Conservation (phyloP, 2,888 invertebrate genomes). For the Muscina levida region DNA sequence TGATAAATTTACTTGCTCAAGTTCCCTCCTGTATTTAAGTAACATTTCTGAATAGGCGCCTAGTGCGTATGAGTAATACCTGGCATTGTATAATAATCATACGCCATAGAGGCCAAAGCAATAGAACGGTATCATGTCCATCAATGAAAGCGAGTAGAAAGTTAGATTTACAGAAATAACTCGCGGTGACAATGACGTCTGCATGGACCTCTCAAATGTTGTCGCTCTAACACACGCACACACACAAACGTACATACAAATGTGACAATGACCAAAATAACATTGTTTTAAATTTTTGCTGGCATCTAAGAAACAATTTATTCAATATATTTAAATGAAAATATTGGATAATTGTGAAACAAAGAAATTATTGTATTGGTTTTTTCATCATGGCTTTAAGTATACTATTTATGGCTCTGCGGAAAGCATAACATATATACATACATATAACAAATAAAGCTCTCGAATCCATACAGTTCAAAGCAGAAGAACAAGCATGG, state of each 20-base stretch:
- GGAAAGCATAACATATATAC: too few relatives aligned
- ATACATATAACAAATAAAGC: slow-evolving; percentile 41
- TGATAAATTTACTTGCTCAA: too few relatives aligned
- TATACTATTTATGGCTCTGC: too few relatives aligned
- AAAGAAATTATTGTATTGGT: too few relatives aligned
- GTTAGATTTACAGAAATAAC: slow-evolving; percentile 34
- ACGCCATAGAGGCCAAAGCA: neutral
- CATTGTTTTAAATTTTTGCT: too few relatives aligned
- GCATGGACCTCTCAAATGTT: slow-evolving; percentile 43
- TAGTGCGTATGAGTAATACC: too few relatives aligned
- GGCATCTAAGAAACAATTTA: neutral
- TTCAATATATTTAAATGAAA: neutral
- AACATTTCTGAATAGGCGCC: too few relatives aligned
- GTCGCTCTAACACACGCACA: slow-evolving; percentile 3
- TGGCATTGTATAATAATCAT: too few relatives aligned
- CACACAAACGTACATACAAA: neutral
- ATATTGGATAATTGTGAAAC: neutral
- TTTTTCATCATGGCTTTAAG: too few relatives aligned
- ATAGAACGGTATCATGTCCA: neutral
- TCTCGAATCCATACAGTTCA: slow-evolving; percentile 23
- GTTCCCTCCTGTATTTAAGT: too few relatives aligned
- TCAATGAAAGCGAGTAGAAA: slow-evolving; percentile 14
- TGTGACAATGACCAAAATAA: too few relatives aligned
- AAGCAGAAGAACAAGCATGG: neutral
- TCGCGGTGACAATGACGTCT: slow-evolving; percentile 53